phyloP scores from a whole-genome alignment of 2,797 vertebrate species.

The Leptodactylus fallax region DNA sequence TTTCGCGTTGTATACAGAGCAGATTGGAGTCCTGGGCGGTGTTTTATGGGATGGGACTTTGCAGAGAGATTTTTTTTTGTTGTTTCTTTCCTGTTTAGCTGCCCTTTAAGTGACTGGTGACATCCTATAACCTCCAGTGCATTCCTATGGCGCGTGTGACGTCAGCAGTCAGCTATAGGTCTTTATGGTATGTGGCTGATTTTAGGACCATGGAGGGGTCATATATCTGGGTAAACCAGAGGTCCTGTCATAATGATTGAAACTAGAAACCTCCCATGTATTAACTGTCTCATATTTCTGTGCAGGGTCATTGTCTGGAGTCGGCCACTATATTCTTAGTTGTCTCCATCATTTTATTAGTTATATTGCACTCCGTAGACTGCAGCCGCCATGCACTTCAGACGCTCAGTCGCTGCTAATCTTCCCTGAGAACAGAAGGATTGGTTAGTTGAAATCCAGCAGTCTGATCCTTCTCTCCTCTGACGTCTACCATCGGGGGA shows the following conservation, averaged over 20 bases:
- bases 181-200: not conserved
- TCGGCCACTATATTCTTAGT: too few relatives aligned
- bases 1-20: not conserved
- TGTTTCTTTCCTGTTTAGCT: not conserved
- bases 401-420: too few relatives aligned
- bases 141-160: not conserved
- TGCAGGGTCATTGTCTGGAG: not conserved
- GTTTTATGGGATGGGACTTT: not conserved
- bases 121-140: not conserved
- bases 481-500: too few relatives aligned
- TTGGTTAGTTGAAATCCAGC: too few relatives aligned
- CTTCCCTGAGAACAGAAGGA: too few relatives aligned
- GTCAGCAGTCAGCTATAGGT: not conserved
- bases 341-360: too few relatives aligned
- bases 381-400: too few relatives aligned
- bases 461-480: too few relatives aligned
- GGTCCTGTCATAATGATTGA: not conserved
- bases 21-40: not conserved
- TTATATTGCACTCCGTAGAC: too few relatives aligned
- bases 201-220: not conserved
- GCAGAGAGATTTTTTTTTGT: not conserved
- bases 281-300: not conserved
- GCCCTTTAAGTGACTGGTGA: not conserved
- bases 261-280: not conserved
- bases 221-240: not conserved